Conservation (phyloP, 1,140 invertebrate genomes). For the Rhagoletis zephyria region DNA sequence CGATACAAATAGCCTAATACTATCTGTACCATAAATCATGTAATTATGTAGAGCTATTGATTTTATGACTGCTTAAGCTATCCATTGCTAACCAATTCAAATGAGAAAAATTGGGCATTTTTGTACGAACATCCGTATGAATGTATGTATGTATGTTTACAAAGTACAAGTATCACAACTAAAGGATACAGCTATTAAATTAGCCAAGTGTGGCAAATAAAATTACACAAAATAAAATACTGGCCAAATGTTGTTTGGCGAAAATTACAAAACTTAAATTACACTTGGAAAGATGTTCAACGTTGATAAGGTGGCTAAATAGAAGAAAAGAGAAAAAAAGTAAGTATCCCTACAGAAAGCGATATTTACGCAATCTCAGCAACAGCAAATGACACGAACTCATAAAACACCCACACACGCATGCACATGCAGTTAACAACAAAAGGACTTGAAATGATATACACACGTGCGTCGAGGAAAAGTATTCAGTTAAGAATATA, state of each 20-base stretch:
- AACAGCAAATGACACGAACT: not conserved
- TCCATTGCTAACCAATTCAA: not conserved
- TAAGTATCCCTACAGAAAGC: not conserved
- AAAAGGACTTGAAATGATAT: not conserved
- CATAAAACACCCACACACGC: not conserved
- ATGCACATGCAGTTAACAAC: not conserved
- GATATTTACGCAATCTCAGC: conserved; percentile 40
- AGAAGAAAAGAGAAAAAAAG: not conserved
- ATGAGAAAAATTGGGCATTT: no score
- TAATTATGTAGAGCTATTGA: conserved; percentile 26
- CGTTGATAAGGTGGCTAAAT: conserved; percentile 29
- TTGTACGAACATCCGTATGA: not conserved
- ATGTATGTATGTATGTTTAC: not conserved
- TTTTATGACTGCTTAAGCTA: conserved; percentile 7
- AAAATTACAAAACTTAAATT: conserved; percentile 50
- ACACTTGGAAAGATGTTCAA: not conserved
- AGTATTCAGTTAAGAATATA: conserved; percentile 1
- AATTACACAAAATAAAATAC: conserved; percentile 44
- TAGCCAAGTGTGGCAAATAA: conserved; percentile 42
- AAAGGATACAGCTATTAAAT: conserved; percentile 36
- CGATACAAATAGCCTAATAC: not conserved
- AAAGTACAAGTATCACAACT: not conserved
- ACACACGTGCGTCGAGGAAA: not conserved
- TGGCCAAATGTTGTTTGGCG: conserved; percentile 41
- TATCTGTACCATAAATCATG: conserved; percentile 27